Evolutionary conservation across 2,113 vertebrate species (phyloP).

Genomic region (Gallinago media): DNA sequence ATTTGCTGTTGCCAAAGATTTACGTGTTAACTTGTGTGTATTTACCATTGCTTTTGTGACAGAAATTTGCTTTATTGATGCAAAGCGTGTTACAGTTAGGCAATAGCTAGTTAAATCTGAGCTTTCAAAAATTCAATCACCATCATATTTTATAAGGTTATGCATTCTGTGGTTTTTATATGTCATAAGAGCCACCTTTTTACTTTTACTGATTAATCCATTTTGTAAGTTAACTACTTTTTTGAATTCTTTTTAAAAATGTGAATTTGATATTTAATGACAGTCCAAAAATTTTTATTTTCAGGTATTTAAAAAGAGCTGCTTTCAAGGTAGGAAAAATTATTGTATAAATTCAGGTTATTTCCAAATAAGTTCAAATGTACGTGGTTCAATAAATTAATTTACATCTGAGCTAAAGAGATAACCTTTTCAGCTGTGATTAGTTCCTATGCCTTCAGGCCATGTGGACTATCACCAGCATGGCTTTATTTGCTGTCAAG

Average conservation of each 20-base stretch:
- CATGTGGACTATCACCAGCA: fast-evolving
- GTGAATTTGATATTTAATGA: neutral
- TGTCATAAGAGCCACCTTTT: neutral
- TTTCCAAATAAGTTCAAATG: neutral
- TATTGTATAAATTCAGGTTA: neutral
- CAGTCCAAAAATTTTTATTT: neutral
- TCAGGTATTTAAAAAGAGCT: neutral
- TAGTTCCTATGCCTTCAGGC: neutral
- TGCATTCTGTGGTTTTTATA: neutral
- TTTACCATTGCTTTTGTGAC: neutral
- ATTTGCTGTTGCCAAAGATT: neutral
- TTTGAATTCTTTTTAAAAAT: neutral
- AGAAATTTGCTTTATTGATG: neutral
- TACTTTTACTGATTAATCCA: neutral
- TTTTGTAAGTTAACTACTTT: neutral
- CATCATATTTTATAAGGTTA: neutral
- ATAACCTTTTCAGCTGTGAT: neutral
- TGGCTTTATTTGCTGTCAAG: neutral
- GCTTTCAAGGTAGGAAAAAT: neutral
- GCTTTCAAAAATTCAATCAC: neutral
- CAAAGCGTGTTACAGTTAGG: neutral
- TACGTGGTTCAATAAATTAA: neutral
- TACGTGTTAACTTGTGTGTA: neutral
- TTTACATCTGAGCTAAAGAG: neutral
- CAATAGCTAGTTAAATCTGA: neutral